Conservation (phyloP, 2,888 invertebrate species). For the Chironomus riparius region DNA sequence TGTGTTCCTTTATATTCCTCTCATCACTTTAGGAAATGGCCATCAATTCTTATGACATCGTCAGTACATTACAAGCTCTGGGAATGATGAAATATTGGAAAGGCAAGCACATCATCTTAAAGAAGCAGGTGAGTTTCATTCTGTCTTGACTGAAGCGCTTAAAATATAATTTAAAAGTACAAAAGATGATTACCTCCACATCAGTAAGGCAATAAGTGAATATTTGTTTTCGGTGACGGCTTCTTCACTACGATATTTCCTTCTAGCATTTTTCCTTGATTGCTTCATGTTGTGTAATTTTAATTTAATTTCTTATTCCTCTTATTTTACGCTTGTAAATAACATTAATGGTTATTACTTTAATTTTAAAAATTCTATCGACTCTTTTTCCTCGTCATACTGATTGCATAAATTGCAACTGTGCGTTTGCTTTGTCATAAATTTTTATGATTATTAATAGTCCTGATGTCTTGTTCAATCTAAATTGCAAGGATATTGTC, state of each 20-base stretch:
- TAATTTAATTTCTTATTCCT: background rate
- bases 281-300: background rate
- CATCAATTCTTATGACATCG: slow-evolving; percentile 94
- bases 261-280: background rate
- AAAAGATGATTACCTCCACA: background rate
- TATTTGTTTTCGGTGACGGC: background rate
- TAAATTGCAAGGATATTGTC: too few species aligned
- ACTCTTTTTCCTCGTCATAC: too few species aligned
- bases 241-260: too few species aligned
- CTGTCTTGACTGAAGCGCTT: background rate
- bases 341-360: background rate
- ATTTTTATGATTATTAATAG: too few species aligned
- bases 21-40: slow-evolving; percentile 66
- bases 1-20: slow-evolving; percentile 44
- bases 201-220: background rate
- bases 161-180: background rate
- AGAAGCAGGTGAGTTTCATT: slow-evolving; percentile 63
- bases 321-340: background rate
- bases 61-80: slow-evolving; percentile 90
- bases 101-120: slow-evolving; percentile 92
- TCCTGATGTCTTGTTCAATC: too few species aligned
- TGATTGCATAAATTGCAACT: too few species aligned
- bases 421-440: too few species aligned
- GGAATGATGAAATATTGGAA: slow-evolving; percentile 99
- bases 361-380: too few species aligned